These are phyloP conservation scores for Riptortus pedestris DNA, from an alignment of 1,140 invertebrate species.

Conservation along the genomic window DNA sequence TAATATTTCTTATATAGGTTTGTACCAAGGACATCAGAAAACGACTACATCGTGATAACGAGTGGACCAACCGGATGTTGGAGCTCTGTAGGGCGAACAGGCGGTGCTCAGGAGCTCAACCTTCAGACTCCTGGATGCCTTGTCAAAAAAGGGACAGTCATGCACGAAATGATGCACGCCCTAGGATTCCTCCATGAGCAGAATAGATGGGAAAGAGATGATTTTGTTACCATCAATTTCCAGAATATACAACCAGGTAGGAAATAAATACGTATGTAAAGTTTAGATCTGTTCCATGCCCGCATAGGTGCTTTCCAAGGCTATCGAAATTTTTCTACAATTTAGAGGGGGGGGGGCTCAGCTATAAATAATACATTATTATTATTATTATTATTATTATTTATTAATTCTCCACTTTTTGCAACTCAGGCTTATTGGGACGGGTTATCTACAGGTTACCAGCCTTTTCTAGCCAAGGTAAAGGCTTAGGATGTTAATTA, in stretches of 20 bases:
- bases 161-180: constrained; percentile 78
- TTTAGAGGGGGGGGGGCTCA: too few species aligned
- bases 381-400: too few species aligned
- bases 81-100: constrained; percentile 42
- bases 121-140: constrained; percentile 63
- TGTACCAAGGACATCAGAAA: constrained; percentile 47
- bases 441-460: too few species aligned
- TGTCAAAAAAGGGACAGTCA: constrained; percentile 55
- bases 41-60: constrained; percentile 56
- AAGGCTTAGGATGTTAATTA: too few species aligned
- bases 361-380: too few species aligned
- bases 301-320: too few species aligned
- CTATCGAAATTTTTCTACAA: too few species aligned
- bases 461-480: too few species aligned
- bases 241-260: constrained; percentile 57
- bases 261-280: too few species aligned
- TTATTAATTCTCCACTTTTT: too few species aligned
- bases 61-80: constrained; percentile 64
- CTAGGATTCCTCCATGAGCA: constrained; percentile 82
- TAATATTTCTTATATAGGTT: constrained; percentile 43
- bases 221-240: constrained; percentile 58
- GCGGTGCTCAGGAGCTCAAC: constrained; percentile 54
- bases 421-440: too few species aligned
- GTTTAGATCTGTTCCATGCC: too few species aligned
- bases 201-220: constrained; percentile 65